Evolutionary conservation across 2,797 vertebrate genomes (phyloP).

Genomic region (Macroramphosus scolopax): DNA sequence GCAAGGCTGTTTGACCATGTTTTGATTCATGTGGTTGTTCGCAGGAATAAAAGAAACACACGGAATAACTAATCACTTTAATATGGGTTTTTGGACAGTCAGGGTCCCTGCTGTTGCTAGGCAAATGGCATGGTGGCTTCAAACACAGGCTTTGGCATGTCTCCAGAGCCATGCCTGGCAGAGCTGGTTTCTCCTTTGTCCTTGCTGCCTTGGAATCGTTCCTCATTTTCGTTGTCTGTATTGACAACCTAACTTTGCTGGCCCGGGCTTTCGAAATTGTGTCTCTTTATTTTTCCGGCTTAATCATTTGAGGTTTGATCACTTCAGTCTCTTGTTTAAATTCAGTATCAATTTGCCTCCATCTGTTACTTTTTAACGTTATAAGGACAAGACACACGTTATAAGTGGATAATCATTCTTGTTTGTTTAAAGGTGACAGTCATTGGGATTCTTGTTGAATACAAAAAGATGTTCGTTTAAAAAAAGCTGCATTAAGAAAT

Average conservation of each 20-base stretch:
- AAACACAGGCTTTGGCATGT: too few relatives aligned
- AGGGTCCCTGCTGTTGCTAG: background rate
- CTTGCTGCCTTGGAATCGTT: slow-evolving; percentile 42
- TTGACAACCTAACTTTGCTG: slow-evolving; percentile 35
- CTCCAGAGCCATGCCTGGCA: slow-evolving; percentile 18
- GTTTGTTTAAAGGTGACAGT: background rate
- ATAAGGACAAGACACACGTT: too few relatives aligned
- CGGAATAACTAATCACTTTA: too few relatives aligned
- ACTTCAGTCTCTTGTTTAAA: slow-evolving; percentile 22
- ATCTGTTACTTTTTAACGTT: too few relatives aligned
- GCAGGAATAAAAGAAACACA: too few relatives aligned
- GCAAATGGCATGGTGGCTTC: slow-evolving; percentile 14
- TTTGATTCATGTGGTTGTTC: too few relatives aligned
- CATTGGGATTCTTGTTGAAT: background rate
- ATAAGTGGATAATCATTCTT: too few relatives aligned
- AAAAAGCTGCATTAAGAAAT: background rate
- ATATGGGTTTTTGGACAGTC: too few relatives aligned
- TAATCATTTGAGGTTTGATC: slow-evolving; percentile 53
- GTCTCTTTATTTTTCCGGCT: slow-evolving; percentile 47
- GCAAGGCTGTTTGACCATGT: too few relatives aligned
- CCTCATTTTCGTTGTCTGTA: slow-evolving; percentile 39
- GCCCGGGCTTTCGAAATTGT: slow-evolving; percentile 18
- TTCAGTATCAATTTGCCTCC: too few relatives aligned
- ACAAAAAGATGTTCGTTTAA: background rate
- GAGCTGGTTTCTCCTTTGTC: slow-evolving; percentile 46